phyloP scores from a whole-genome alignment of 2,113 vertebrate genomes.

The Melospiza melodia region DNA sequence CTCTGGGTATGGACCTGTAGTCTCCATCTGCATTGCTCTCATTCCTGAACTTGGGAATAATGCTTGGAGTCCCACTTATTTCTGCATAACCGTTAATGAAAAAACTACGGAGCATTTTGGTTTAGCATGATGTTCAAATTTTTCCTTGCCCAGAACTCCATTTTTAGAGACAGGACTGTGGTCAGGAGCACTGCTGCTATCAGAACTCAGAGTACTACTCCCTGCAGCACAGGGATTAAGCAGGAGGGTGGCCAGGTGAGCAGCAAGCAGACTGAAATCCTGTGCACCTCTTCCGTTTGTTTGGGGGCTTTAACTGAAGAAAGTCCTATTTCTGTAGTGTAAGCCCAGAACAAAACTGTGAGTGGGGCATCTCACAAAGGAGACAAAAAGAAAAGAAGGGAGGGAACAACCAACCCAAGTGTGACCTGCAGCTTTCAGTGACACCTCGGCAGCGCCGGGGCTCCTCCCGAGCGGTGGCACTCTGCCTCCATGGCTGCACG shows the following conservation, averaged over 20 bases:
- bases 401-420: neutral
- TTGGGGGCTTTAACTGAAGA: neutral
- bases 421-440: neutral
- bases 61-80: neutral
- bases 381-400: neutral
- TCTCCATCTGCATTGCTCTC: neutral
- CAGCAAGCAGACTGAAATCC: neutral
- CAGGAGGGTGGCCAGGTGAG: neutral
- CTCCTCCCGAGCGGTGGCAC: neutral
- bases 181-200: neutral
- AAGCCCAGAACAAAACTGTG: neutral
- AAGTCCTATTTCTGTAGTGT: neutral
- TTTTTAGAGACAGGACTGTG: neutral
- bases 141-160: neutral
- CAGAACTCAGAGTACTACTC: neutral
- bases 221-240: neutral
- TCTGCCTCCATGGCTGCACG: neutral
- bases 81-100: neutral
- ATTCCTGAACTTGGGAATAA: neutral
- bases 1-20: neutral
- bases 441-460: neutral
- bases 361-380: neutral
- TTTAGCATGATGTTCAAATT: neutral
- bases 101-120: neutral
- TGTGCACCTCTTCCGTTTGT: rapidly evolving